A percentile compares a stretch with the other conserved stretches of the same genome.
Evolutionary conservation across 1,140 invertebrate genomes (phyloP).

Genomic region (Drosophila pachea): DNA sequence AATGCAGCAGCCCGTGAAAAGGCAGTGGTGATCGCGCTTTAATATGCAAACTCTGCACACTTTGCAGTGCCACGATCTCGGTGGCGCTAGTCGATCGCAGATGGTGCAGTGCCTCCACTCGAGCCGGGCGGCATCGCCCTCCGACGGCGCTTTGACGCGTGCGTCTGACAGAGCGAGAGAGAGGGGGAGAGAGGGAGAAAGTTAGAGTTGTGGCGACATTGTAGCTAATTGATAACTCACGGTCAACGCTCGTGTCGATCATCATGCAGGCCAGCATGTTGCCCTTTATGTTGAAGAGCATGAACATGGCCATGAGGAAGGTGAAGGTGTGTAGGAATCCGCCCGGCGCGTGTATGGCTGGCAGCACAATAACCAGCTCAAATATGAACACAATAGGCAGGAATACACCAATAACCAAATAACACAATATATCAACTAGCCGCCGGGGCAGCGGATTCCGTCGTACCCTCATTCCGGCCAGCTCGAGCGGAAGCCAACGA

Average conservation of each 20-base stretch:
- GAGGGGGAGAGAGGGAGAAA: background rate
- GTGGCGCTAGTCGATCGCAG: constrained; percentile 86
- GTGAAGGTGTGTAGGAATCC: constrained; percentile 72
- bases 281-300: constrained; percentile 83
- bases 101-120: constrained; percentile 42
- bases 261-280: constrained; percentile 72
- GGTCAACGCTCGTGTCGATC: constrained; percentile 63
- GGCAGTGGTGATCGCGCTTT: constrained; percentile 96
- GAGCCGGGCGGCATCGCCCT: constrained; percentile 8
- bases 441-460: constrained; percentile 66
- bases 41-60: constrained; percentile 89
- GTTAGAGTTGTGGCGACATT: background rate
- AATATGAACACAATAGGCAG: constrained; percentile 70
- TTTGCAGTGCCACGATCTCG: constrained; percentile 92
- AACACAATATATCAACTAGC: constrained; percentile 60
- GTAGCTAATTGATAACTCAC: constrained; percentile 30
- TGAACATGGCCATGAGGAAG: constrained; percentile 81
- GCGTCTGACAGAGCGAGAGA: background rate
- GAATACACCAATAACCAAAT: constrained; percentile 61
- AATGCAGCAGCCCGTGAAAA: constrained; percentile 92
- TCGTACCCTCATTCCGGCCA: constrained; percentile 29
- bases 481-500: background rate
- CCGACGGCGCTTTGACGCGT: constrained; percentile 11
- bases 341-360: constrained; percentile 80
- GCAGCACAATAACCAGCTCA: constrained; percentile 85